Evolutionary conservation across 2,113 vertebrate species (phyloP), one percentile per base, ranked within the genome.

Genomic region (Lagenorhynchus albirostris): DNA sequence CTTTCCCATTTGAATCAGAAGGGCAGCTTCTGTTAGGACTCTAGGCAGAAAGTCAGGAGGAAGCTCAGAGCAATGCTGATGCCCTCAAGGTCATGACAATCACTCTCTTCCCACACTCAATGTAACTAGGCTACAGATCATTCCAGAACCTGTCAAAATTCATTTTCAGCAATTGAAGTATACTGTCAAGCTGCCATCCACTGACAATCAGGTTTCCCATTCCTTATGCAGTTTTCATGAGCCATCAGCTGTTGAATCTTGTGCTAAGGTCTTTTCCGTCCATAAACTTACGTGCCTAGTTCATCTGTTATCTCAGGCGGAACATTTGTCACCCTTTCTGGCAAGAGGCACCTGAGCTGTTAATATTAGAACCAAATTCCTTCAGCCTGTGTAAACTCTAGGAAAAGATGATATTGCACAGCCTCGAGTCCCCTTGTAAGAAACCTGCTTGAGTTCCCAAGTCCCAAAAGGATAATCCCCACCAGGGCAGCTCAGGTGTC

Each of bases 361-460:
- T 93, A 95, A 77, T 84, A 68, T 89, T 86, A 86, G 73, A 74
- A 93, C 31, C 38, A 50, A 74, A 71, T 84, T 68, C 44, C 74
- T 95, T 33, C 91, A 67, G 44, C 50, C 68, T 93, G 76, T 15
- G 17, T 82, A 55, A 74, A 65, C 62, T 41, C 63, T 36, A 25
- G 76, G 47, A 93, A 80, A 82, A 85, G 84, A 86, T 63, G 85
- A 74, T 77, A 81, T 58, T 2, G 2, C n/a, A 10, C n/a, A 82
- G 71, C 25, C 33, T 60, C 10, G 1, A 33, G 26, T 70, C 87
- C 70, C n/a, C 62, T 86, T 88, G 68, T 89, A 71, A 95, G 93
- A 94, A 94, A 55, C 0, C 31, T 84, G 36, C 67, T 95, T 53
- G 25, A 62, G 73, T n/a, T 58, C 26, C 87, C 82, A 68, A 83